Evolutionary conservation across 2,797 vertebrate genomes (phyloP), one percentile per base, ranked within the genome.

Genomic region (Acanthurus leucopareius): DNA sequence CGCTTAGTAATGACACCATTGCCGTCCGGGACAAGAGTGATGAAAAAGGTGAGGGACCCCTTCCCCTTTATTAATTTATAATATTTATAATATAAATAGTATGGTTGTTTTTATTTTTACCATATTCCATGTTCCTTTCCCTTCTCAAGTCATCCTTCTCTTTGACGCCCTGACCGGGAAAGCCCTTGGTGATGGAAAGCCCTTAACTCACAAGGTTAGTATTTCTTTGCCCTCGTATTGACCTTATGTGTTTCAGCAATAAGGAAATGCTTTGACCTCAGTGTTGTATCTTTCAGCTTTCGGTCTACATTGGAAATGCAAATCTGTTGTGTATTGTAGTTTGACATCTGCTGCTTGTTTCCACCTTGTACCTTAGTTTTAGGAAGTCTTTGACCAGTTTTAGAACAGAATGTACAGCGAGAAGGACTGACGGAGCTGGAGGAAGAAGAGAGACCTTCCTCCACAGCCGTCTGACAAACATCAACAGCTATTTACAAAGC

Each of bases 111-210:
- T 78, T 51, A 45, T 1, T 45, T 15, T 32, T 32, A 32, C 28
- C 28, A 32, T 69, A 19, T 57, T 54, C 11, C 57, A 1, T 68
- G 67, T 75, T 56, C 38, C 11, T 22, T 68, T 42, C 69, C 48
- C 38, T 47, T 79, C 58, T 17, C 16, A 64, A 99, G 98, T 97
- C 73, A 93, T 99, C 85, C 96, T 96, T 88, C 92, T 99, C 42
- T 97, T 99, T 92, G 98, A 99, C 60, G 94, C 96, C 66, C 91
- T 97, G 69, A 96, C 95, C 16, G 98, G 98, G 85, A 99, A 99
- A 89, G 92, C 96, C 16, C 70, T 99, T 10, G 94, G 96, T 20
- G 97, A 99, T 79, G 97, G 98, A 62, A 99, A 97, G 74, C 93
- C 96, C 73, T 90, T 99, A 86, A 96, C 94, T 74, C 98, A 99